Percentiles rank a stretch among this genome's conserved stretches.
phyloP scores from a whole-genome alignment of 2,113 vertebrate genomes.

The Pomatorhinus ruficollis region DNA sequence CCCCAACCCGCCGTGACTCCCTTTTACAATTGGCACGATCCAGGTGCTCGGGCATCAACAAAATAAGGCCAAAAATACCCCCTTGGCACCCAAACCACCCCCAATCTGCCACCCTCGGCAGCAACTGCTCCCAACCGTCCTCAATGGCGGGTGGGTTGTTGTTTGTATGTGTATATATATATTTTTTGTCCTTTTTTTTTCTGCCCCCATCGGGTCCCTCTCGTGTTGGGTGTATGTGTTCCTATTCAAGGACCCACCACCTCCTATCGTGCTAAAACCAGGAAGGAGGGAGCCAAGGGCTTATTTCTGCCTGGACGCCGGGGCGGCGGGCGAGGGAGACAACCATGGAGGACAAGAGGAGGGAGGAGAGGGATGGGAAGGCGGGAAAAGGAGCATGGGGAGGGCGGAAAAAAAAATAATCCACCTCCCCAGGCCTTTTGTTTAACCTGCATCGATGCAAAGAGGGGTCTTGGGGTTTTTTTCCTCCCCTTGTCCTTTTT shows the following conservation, averaged over 20 bases:
- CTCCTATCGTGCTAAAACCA: slow-evolving; percentile 26
- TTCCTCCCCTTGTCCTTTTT: neutral
- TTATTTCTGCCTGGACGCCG: neutral
- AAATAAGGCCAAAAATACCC: slow-evolving; percentile 23
- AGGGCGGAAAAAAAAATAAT: neutral
- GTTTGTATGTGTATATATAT: neutral
- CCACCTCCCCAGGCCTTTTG: slow-evolving; percentile 47
- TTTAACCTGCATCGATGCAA: neutral
- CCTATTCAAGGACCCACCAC: slow-evolving; percentile 20
- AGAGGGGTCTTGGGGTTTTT: neutral
- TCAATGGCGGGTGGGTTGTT: neutral
- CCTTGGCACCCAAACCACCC: neutral
- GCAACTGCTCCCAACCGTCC: neutral
- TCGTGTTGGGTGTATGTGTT: neutral
- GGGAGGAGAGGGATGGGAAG: neutral
- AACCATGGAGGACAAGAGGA: neutral
- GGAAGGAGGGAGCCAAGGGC: slow-evolving; percentile 44
- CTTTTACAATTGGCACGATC: neutral
- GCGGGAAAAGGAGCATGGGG: neutral
- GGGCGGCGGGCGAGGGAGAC: neutral
- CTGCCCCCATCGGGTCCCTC: neutral
- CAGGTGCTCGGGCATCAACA: neutral
- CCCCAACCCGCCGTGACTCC: neutral
- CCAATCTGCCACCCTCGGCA: neutral
- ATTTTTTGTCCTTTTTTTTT: neutral